phyloP scores from a whole-genome alignment of 2,797 vertebrate genomes.

The Myotis vivesi region DNA sequence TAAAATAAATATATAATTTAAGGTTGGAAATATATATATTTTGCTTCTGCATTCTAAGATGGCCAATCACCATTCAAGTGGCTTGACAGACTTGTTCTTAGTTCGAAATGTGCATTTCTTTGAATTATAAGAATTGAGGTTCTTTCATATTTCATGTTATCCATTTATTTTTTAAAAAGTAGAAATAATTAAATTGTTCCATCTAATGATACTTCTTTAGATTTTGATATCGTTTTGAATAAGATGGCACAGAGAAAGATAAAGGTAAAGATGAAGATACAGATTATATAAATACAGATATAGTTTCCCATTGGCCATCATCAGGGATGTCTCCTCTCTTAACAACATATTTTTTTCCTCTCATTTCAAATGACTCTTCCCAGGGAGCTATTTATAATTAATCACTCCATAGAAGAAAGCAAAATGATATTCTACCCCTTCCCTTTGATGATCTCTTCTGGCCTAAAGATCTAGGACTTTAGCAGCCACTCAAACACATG shows the following conservation, averaged over 20 bases:
- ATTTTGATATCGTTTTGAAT: neutral
- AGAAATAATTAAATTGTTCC: neutral
- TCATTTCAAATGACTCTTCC: neutral
- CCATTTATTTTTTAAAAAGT: neutral
- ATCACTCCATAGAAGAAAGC: neutral
- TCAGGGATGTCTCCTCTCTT: neutral
- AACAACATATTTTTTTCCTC: neutral
- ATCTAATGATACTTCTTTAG: neutral
- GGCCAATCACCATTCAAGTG: neutral
- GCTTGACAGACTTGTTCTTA: neutral
- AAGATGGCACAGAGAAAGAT: neutral
- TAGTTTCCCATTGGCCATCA: neutral
- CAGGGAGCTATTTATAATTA: neutral
- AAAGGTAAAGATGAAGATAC: neutral
- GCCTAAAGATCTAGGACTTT: neutral
- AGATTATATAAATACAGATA: neutral
- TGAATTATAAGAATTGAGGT: neutral
- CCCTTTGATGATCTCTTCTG: neutral
- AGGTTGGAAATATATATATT: neutral
- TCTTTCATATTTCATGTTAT: neutral
- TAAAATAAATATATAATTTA: conserved; percentile 65
- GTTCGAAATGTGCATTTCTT: neutral
- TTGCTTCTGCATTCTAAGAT: conserved; percentile 33
- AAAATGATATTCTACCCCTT: neutral
- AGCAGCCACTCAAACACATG: neutral